These are phyloP conservation scores for Mesembrinibis cayennensis DNA, from an alignment of 2,113 vertebrate species.

Conservation along the genomic window DNA sequence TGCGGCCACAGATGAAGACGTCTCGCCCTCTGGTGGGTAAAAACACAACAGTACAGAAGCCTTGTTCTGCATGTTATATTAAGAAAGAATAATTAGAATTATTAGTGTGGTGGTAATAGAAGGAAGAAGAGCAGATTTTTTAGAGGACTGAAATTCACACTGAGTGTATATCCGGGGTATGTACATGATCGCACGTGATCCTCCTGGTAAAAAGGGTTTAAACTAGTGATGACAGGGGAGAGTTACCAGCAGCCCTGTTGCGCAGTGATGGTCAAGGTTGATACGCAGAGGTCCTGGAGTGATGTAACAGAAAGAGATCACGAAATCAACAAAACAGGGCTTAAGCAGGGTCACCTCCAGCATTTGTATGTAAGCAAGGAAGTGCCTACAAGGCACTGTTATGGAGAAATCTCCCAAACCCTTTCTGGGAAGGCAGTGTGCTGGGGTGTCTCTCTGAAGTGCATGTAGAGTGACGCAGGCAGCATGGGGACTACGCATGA, in stretches of 20 bases:
- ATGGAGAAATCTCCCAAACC: neutral
- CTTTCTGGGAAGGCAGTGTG: neutral
- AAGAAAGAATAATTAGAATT: neutral
- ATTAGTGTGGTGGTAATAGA: neutral
- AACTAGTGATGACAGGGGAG: neutral
- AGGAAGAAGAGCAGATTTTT: neutral
- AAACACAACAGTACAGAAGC: neutral
- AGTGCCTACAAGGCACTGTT: neutral
- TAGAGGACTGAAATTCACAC: neutral
- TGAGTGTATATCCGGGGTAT: fast-evolving
- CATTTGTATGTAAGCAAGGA: neutral
- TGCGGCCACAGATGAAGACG: neutral
- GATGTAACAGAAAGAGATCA: neutral
- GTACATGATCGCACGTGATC: neutral
- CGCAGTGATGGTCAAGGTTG: fast-evolving
- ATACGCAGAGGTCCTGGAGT: neutral
- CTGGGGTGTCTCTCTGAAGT: neutral
- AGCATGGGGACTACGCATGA: neutral
- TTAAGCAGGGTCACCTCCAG: neutral
- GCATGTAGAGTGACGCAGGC: too few species aligned
- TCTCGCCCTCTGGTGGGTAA: slow-evolving; percentile 56
- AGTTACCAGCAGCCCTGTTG: neutral
- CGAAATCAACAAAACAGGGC: neutral
- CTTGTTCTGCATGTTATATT: neutral
- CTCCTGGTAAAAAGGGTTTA: neutral